Evolutionary conservation across 2,888 invertebrate genomes (phyloP), one percentile per base, ranked within the genome.

Genomic region (Oscheius sp.): DNA sequence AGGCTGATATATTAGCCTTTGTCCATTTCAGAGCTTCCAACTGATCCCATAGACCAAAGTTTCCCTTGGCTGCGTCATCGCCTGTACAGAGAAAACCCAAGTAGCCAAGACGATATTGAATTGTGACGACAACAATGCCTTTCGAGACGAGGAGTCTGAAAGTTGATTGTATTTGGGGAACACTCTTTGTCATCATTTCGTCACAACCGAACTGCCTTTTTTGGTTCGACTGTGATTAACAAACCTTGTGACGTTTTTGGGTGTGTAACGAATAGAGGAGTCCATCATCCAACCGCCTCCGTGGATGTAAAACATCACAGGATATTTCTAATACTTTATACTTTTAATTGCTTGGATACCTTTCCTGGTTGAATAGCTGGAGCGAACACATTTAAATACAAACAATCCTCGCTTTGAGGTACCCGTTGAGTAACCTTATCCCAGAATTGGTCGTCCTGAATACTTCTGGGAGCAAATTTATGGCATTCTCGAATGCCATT

Each of bases 301-400:
- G 44, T 84, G 84, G 44, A 84, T 82, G 70, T 81, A 84, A 54
- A 84, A 77, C 61, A 84, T 47, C 8, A 84, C 84, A 0, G 83
- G 80, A 57, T 75, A 82, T 49, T 77, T 78, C 78, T 81, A 65
- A 56, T 72, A 12, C 4, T 9, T 54, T 41, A 28, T 12, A 2
- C n/a, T 32, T 28, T 4, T 32, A 49, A 26, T 14, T 20, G 17
- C 22, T 6, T 33, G 4, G 9, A n/a, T 49, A 67, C 67, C 59
- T 67, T 67, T 30, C 36, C 50, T 17, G 67, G 47, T 14, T 57
- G 24, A 17, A 57, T 28, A 36, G 71, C 68, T 1, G 84, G 84
- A 2, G 77, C 70, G 49, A 84, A 83, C 0, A 84, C 77, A 63
- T 82, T 82, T 59, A 84, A 65, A 49, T 78, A 72, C 2, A 84